Evolutionary conservation across 2,113 vertebrate genomes (phyloP).

Genomic region (Bos indicus): DNA sequence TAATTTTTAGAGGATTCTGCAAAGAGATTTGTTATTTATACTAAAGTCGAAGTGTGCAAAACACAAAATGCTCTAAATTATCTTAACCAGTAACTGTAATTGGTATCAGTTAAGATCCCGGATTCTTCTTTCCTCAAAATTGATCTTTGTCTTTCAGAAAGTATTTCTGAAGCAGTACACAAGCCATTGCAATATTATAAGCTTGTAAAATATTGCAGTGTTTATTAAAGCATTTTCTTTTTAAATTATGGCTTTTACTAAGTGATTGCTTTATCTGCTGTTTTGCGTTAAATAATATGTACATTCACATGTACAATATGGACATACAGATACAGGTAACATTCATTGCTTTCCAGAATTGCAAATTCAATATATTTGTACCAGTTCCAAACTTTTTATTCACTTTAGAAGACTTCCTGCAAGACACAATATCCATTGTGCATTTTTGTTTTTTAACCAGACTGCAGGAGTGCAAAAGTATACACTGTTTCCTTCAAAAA

Average conservation of each 20-base stretch:
- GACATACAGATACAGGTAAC: neutral
- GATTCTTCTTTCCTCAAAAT: slow-evolving; percentile 44
- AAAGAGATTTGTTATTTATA: slow-evolving; percentile 48
- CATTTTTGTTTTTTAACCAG: slow-evolving; percentile 78
- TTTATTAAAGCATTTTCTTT: slow-evolving; percentile 10
- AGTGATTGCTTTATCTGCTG: neutral
- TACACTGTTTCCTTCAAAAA: slow-evolving; percentile 84
- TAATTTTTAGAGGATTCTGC: slow-evolving; percentile 53
- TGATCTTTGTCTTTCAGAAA: slow-evolving; percentile 50
- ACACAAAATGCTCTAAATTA: slow-evolving; percentile 47
- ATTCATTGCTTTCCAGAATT: slow-evolving; percentile 17
- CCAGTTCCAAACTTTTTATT: slow-evolving; percentile 74
- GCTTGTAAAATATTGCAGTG: neutral
- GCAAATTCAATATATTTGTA: slow-evolving; percentile 71
- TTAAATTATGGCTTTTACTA: neutral
- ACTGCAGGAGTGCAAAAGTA: slow-evolving; percentile 81
- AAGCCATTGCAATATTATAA: neutral
- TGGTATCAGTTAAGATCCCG: slow-evolving; percentile 35
- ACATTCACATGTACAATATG: neutral
- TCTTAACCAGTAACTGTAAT: slow-evolving; percentile 36
- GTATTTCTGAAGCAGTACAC: slow-evolving; percentile 7
- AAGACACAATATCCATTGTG: slow-evolving; percentile 84
- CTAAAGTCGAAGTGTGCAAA: slow-evolving; percentile 46
- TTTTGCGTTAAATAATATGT: neutral
- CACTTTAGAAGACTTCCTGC: slow-evolving; percentile 78